phyloP scores from a whole-genome alignment of 2,113 vertebrate genomes.

The Nibea coibor region DNA sequence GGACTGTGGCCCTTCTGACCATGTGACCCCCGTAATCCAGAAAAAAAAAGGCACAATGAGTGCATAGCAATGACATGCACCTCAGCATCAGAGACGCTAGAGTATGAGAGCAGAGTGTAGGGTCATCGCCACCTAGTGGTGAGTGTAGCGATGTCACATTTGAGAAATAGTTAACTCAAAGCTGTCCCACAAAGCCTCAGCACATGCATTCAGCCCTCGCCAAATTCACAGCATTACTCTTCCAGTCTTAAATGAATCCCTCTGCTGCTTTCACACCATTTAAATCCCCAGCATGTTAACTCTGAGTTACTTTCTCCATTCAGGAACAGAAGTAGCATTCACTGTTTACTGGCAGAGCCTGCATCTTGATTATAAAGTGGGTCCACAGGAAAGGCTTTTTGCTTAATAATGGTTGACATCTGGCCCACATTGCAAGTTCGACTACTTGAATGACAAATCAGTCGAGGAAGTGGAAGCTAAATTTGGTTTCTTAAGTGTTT shows the following conservation, averaged over 20 bases:
- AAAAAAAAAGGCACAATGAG: conserved; percentile 50
- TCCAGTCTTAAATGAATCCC: conserved; percentile 13
- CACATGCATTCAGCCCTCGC: conserved; percentile 44
- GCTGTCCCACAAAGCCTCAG: conserved; percentile 9
- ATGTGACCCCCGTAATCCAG: conserved; percentile 71
- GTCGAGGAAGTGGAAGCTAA: conserved; percentile 36
- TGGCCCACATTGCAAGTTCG: conserved; percentile 33
- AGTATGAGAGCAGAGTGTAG: not conserved
- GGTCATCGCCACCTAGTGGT: conserved; percentile 56
- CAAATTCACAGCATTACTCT: conserved; percentile 51
- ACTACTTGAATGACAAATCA: conserved; percentile 43
- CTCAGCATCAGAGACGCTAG: not conserved
- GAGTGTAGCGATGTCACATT: not conserved
- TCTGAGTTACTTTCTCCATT: conserved; percentile 29
- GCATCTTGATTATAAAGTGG: conserved; percentile 59
- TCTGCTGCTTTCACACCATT: conserved; percentile 40
- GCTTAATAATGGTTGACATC: conserved; percentile 53
- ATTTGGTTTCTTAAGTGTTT: not conserved
- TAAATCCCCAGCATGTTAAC: conserved; percentile 42
- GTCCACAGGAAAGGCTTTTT: conserved; percentile 61
- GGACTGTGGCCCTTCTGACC: conserved; percentile 92
- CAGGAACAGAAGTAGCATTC: conserved; percentile 67
- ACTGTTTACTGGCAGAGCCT: conserved; percentile 50
- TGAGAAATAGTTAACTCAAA: not conserved
- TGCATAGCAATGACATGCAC: conserved; percentile 6